Percentiles rank a stretch among this genome's conserved stretches.
Evolutionary conservation across 2,888 invertebrate genomes (phyloP).

Genomic region (Volucella inanis): DNA sequence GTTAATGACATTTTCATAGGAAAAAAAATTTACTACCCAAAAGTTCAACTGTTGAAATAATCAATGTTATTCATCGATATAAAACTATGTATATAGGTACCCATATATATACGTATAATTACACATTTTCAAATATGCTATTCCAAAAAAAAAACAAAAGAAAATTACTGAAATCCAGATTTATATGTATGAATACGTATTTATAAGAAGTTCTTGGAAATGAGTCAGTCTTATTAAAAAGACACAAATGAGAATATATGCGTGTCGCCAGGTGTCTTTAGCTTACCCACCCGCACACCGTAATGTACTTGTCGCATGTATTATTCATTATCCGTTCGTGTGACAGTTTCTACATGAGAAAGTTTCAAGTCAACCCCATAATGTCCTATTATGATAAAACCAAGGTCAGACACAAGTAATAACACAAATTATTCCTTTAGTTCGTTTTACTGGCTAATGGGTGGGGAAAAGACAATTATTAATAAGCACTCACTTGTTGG

Average conservation of each 20-base stretch:
- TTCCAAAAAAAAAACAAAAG: neutral
- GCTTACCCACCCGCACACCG: neutral
- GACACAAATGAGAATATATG: conserved; percentile 12
- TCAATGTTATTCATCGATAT: neutral
- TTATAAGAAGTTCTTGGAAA: neutral
- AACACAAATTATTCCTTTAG: neutral
- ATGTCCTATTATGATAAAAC: conserved; percentile 8
- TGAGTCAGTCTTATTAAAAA: conserved; percentile 24
- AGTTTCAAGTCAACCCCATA: neutral
- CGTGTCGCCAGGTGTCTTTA: neutral
- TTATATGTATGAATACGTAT: conserved; percentile 1
- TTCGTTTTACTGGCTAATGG: too few relatives aligned
- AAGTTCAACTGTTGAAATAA: conserved; percentile 1
- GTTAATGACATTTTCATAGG: neutral
- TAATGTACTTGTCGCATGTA: conserved; percentile 10
- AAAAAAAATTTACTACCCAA: neutral
- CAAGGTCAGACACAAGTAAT: neutral
- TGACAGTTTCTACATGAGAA: conserved; percentile 11
- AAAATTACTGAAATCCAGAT: neutral
- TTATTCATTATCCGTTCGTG: conserved; percentile 29
- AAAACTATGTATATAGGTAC: neutral
- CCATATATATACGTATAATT: neutral
- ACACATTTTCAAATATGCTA: neutral
- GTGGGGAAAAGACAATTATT: neutral
- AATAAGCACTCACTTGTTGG: conserved; percentile 80